Evolutionary conservation across 2,888 invertebrate genomes (phyloP).

Genomic region (Tenthredo mesomela): DNA sequence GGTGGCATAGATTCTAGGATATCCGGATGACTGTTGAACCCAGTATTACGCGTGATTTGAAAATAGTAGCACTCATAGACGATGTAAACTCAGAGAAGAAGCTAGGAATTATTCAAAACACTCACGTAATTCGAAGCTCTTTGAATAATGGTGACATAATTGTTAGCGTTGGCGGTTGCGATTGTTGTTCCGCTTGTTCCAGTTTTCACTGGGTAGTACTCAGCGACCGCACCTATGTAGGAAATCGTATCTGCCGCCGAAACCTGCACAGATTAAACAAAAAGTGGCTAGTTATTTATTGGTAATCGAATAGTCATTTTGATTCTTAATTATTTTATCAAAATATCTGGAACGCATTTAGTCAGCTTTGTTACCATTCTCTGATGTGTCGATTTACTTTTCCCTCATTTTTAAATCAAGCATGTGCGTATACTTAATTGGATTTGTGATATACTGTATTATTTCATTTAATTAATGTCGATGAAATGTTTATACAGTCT

Average conservation of each 20-base stretch:
- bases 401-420: not conserved
- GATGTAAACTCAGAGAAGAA: not conserved
- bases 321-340: not conserved
- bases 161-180: constrained; percentile 68
- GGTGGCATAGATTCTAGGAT: not conserved
- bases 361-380: not conserved
- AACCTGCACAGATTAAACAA: constrained; percentile 1
- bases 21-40: not conserved
- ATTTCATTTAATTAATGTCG: too few relatives aligned
- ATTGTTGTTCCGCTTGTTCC: constrained; percentile 62
- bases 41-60: not conserved
- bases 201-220: constrained; percentile 79
- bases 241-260: constrained; percentile 38
- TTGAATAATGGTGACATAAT: constrained; percentile 76
- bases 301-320: not conserved
- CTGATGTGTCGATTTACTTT: not conserved
- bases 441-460: too few relatives aligned
- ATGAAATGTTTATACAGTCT: too few relatives aligned
- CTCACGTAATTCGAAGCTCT: constrained; percentile 78
- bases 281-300: not conserved
- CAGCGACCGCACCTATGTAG: constrained; percentile 84
- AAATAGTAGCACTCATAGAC: not conserved
- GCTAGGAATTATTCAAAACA: not conserved
- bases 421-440: too few relatives aligned
- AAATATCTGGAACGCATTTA: not conserved